Base-by-base conservation (phyloP, 2,888 invertebrate species). In the Apodemia mormo region DNA sequence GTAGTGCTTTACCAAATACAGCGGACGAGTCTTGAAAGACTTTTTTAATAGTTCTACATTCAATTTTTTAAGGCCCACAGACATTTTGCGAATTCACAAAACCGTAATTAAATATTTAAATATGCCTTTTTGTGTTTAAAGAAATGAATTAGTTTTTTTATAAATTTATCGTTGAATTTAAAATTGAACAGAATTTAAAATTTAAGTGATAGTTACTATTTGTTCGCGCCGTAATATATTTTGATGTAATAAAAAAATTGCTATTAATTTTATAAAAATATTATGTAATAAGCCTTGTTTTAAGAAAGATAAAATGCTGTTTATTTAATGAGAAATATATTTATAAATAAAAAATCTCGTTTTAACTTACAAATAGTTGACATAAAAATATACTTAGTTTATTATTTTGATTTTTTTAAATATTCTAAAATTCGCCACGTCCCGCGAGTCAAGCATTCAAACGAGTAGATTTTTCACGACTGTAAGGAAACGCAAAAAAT, bases 21-120 rank as follows among this genome's bases (percentile, higher is more conserved):
- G 52, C 2, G 83, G 76, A 2, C 83, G 80, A 29, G 78, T 65
- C 22, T 84, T 84, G 1, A 87, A 45, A 12, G 45, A 52, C 45
- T 69, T 74, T 30, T 70, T 76, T 8, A 76, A 71, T 8, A 75
- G 40, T 12, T 69, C 68, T 8, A 30, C 43, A 52, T 73, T 73
- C 49, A 75, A 66, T 66, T 71, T 76, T 0, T 67, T 66, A 3
- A 70, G 54, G 30, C 69, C 30, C 37, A 68, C 70, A 6, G 69
- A 64, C 71, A 73, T 76, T 70, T 67, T 65, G 12, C 5, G 2
- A 5, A 14, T 49, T 49, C 4, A 49, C 14, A 7, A 40, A 40
- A 40, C 8, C 40, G 40, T 40, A 9, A 40, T 9, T 40, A 40
- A 40, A 40, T 49, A 49, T n/a, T 45, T 45, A 45, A 45, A 45